Evolutionary conservation across 2,113 vertebrate species (phyloP), one percentile per base, ranked within the genome.

Genomic region (Peromyscus polionotus): DNA sequence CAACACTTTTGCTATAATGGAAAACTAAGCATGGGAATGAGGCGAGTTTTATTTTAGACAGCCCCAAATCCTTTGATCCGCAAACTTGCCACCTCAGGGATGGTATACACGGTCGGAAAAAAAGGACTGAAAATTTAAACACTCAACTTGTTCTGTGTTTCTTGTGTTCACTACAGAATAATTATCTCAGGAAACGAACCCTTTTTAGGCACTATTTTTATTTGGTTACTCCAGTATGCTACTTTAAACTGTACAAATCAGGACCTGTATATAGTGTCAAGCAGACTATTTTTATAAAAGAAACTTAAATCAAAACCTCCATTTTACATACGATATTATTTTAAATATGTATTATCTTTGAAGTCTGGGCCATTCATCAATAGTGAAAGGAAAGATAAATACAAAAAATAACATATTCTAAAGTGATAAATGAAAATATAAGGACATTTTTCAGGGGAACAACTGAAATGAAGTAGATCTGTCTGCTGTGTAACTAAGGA

Each of bases 341-440:
- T 75, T 42, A 19, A 86, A 72, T 67, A 51, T 28, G 22, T 75
- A n/a, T 83, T 48, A 88, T 84, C 20, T 67, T 95, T 92, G 63
- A 88, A 88, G 88, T 85, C n/a, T 51, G 24, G 93, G 16, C 48
- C 63, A 81, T 42, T 90, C 33, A 45, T 11, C 17, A 72, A 85
- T 20, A 80, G 88, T 48, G 42, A 68, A 59, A 88, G 39, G 17
- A 59, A 93, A 93, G 86, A 42, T 76, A 91, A 91, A 90, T 73
- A 45, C 67, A 67, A 92, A 39, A 94, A 97, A 54, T 51, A 65
- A 90, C 65, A 48, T 61, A 90, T 42, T 57, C 61, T 86, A 70
- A 95, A 63, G 57, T 17, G 5, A 67, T 59, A 24, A 14, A 36
- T 95, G 45, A 28, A 33, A 89, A 76, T 31, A 28, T 85, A 42